Evolutionary conservation across 1,140 invertebrate species (phyloP), one percentile per base, ranked within the genome.

Genomic region (Cotesia typhae): DNA sequence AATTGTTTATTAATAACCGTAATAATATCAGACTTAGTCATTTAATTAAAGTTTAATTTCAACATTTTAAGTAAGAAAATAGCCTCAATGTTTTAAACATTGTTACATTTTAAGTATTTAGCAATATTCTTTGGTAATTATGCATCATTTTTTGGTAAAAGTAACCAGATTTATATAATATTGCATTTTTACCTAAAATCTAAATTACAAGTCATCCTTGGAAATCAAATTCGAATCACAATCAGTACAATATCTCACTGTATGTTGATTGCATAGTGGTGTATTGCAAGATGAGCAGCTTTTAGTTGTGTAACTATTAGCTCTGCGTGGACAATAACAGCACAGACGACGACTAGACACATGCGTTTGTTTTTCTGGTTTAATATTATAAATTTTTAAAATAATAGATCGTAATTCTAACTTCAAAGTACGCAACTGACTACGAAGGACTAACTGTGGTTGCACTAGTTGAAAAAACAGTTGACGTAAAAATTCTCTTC

Each of bases 301-400:
- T 55, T 55, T 55, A 55, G 12, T 55, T 55, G 53, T 55, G 12
- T 55, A 55, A 55, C 53, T 55, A 55, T 55, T 55, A 14, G 53
- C 53, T n/a, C 53, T 55, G 12, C 53, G 53, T n/a, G 53, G 53
- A 55, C 53, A 55, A 10, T 55, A n/a, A 55, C 12, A 55, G 12
- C 53, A 55, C n/a, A 55, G 7, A 10, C 53, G 7, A 55, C 53
- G 53, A 10, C 53, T 55, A 14, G 17, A 55, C 4, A 3, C 53
- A 10, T 9, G 53, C 12, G 53, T 55, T 10, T 55, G 6, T n/a
- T 55, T 55, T 7, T 7, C 7, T 55, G 53, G 53, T n/a, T 55
- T 55, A 55, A 55, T 55, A 10, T 55, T 55, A 10, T 3, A 3
- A 55, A n/a, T 55, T 55, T 55, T 55, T n/a, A 55, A 55, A 55